Percentiles rank a stretch among this genome's conserved stretches.
phyloP scores from a whole-genome alignment of 2,888 invertebrate genomes.

The Invenusta paracnida region DNA sequence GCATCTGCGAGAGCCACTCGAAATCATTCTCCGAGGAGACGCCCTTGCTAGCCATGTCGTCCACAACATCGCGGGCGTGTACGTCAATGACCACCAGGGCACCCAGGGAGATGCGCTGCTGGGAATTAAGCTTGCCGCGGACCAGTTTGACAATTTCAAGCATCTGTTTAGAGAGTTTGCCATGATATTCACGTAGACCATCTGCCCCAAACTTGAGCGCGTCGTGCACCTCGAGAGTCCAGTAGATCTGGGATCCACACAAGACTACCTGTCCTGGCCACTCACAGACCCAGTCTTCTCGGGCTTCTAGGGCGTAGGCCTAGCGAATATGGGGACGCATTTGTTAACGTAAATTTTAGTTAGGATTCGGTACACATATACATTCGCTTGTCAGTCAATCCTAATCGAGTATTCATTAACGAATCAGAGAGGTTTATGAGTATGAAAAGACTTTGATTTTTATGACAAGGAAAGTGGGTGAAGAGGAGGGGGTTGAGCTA shows the following conservation, averaged over 20 bases:
- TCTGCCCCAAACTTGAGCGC: conserved; percentile 65
- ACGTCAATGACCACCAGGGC: conserved; percentile 86
- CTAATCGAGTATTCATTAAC: too few relatives aligned
- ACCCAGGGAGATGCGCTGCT: conserved; percentile 81
- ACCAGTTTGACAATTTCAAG: conserved; percentile 73
- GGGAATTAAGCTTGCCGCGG: conserved; percentile 75
- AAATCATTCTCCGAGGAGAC: conserved; percentile 72
- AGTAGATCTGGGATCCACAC: conserved; percentile 72
- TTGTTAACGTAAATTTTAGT: too few relatives aligned
- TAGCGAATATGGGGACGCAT: too few relatives aligned
- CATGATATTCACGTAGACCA: conserved; percentile 65
- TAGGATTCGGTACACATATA: too few relatives aligned
- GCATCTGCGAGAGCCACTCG: conserved; percentile 80
- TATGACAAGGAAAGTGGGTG: too few relatives aligned
- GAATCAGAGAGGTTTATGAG: too few relatives aligned
- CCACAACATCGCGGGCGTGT: conserved; percentile 80
- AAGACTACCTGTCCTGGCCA: conserved; percentile 91
- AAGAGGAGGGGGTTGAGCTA: too few relatives aligned
- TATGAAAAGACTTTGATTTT: too few relatives aligned
- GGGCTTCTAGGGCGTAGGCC: conserved; percentile 55
- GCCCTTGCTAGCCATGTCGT: conserved; percentile 62
- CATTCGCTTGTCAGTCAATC: too few relatives aligned
- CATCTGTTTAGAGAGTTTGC: conserved; percentile 66
- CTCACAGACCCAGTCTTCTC: conserved; percentile 75
- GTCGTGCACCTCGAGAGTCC: conserved; percentile 75